Evolutionary conservation across 2,797 vertebrate genomes (phyloP), one percentile per base, ranked within the genome.

Genomic region (Netta rufina): DNA sequence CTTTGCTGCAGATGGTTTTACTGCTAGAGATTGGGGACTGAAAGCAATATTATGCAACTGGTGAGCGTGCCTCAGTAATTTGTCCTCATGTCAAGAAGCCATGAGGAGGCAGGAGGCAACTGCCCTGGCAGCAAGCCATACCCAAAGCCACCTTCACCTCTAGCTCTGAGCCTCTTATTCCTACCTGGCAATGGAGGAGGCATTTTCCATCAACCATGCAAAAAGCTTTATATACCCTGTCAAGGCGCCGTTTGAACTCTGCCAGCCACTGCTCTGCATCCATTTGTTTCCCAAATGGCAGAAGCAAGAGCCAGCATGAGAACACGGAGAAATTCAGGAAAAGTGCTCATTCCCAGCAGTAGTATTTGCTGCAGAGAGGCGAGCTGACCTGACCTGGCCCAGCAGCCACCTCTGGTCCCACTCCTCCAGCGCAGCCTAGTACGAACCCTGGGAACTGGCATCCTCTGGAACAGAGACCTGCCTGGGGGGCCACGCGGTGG

Each of bases 391-490:
- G 71, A 33, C 64, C 60, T 47, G 78, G 12, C 38, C 36, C 84
- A 79, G 85, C 36, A 90, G 36, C 43, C 15, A 7, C 18, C 30
- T 51, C 85, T 75, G 57, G 69, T 61, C 61, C 33, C 49, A 15
- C 1, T 53, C 30, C 33, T 84, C 16, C 36, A 60, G 16, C 5
- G 19, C 0, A 53, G 75, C 21, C 9, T 3, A 30, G 36, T 27
- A 83, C 5, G 53, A 83, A 28, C 8, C 39, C 76, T 90, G 93
- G 85, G 91, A 91, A 95, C 13, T 13, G 36, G 4, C 21, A n/a
- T 69, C 12, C 77, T 47, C 43, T 36, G 75, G 73, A 80, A 32
- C 1, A 10, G 84, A 8, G 13, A 47, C 32, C 53, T 13, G 1
- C n/a, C 0, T 17, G 3, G 25, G 66, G 17, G 13, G n/a, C 20